phyloP scores from a whole-genome alignment of 2,888 invertebrate species.

The Plebejus melissa region DNA sequence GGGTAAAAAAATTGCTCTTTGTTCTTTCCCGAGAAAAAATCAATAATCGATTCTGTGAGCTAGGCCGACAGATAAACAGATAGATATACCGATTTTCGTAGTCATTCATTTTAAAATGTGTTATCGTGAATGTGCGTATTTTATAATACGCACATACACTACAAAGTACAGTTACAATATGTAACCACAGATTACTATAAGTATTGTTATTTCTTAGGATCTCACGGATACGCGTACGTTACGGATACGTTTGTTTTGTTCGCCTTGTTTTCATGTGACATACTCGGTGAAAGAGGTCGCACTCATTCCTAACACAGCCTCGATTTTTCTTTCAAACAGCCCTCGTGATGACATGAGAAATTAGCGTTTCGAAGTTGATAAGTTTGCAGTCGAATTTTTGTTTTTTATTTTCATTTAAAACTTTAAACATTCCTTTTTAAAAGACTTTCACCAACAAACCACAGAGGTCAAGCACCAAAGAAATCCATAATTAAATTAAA shows the following conservation, averaged over 20 bases:
- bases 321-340: slow-evolving; percentile 14
- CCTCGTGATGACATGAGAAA: neutral
- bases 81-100: too few species aligned
- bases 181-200: neutral
- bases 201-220: neutral
- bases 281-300: slow-evolving; percentile 11
- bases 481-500: too few species aligned
- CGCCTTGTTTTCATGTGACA: slow-evolving; percentile 6
- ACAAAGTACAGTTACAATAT: neutral
- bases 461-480: too few species aligned
- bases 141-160: neutral
- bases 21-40: too few species aligned
- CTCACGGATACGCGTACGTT: neutral
- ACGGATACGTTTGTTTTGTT: slow-evolving; percentile 1
- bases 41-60: too few species aligned
- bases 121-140: neutral
- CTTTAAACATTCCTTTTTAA: too few species aligned
- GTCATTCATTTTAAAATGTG: too few species aligned
- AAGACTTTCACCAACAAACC: too few species aligned
- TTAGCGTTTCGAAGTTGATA: neutral
- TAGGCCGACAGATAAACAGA: too few species aligned
- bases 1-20: too few species aligned
- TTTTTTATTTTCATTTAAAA: too few species aligned
- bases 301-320: slow-evolving; percentile 17
- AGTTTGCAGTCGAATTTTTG: neutral